A percentile compares a stretch with the other conserved stretches of the same genome.
Evolutionary conservation across 2,797 vertebrate species (phyloP).

Genomic region (Silurus lanzhouensis): DNA sequence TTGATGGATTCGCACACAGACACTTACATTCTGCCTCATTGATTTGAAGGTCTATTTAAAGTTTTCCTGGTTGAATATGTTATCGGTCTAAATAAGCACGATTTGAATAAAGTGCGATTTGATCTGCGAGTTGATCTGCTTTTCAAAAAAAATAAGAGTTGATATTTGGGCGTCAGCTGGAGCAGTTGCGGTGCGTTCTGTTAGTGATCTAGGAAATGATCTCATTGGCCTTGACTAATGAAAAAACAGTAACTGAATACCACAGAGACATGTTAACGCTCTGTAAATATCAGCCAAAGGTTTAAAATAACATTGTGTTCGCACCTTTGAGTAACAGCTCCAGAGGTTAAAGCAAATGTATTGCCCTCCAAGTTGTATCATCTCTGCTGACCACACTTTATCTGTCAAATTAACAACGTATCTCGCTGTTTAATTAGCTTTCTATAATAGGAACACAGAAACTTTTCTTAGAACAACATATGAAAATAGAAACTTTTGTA

Average conservation of each 20-base stretch:
- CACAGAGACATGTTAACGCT: conserved; percentile 28
- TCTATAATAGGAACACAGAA: background rate
- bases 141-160: conserved; percentile 3
- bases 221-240: conserved; percentile 41
- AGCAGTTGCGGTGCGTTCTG: background rate
- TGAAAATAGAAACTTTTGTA: background rate
- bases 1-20: conserved; percentile 38
- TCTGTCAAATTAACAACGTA: background rate
- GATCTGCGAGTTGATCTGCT: background rate
- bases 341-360: background rate
- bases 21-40: conserved; percentile 9
- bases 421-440: background rate
- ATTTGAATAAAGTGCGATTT: too few relatives aligned
- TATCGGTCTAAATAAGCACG: background rate
- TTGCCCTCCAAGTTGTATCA: background rate
- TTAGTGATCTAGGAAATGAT: conserved; percentile 38
- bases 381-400: conserved; percentile 13
- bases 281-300: conserved; percentile 40
- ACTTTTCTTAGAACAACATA: background rate
- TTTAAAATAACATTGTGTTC: conserved; percentile 26
- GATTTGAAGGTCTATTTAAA: conserved; percentile 5
- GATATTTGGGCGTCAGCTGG: background rate
- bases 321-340: conserved; percentile 19
- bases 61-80: background rate
- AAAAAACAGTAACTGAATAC: conserved; percentile 21